Evolutionary conservation across 2,797 vertebrate species (phyloP).

Genomic region (Tragopan temminckii): DNA sequence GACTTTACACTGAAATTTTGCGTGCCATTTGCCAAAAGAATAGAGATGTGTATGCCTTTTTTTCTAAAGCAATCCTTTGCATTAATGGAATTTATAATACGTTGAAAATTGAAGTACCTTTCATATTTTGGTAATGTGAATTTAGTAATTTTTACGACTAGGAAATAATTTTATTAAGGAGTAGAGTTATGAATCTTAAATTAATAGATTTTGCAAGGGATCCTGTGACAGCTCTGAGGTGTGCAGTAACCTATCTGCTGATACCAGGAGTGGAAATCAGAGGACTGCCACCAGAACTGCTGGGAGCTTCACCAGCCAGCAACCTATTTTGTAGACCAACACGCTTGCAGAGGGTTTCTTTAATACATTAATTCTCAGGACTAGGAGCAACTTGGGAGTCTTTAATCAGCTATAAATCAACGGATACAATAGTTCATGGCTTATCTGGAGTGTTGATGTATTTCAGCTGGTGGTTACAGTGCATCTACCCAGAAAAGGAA

Average conservation of each 20-base stretch:
- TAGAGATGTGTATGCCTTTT: neutral
- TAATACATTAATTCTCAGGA: conserved; percentile 25
- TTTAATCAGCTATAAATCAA: conserved; percentile 60
- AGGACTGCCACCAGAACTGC: neutral
- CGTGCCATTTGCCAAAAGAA: neutral
- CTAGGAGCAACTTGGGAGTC: conserved; percentile 3
- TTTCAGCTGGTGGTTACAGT: conserved; percentile 53
- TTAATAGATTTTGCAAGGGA: neutral
- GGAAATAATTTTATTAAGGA: neutral
- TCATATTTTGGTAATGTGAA: neutral
- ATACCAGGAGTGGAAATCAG: neutral
- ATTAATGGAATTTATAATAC: neutral
- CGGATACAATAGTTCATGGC: neutral
- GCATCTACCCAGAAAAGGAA: conserved; percentile 44
- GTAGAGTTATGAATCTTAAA: neutral
- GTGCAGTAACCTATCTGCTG: neutral
- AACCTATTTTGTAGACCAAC: neutral
- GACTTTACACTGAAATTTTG: neutral
- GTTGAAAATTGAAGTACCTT: neutral
- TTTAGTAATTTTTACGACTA: neutral
- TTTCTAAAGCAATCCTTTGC: neutral
- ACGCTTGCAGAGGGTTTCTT: neutral
- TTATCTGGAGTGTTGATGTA: conserved; percentile 62
- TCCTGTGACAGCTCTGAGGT: neutral
- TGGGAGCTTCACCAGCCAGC: neutral